These are phyloP conservation scores for Chelonus formosanus DNA, from an alignment of 2,888 invertebrate species.

Conservation along the genomic window DNA sequence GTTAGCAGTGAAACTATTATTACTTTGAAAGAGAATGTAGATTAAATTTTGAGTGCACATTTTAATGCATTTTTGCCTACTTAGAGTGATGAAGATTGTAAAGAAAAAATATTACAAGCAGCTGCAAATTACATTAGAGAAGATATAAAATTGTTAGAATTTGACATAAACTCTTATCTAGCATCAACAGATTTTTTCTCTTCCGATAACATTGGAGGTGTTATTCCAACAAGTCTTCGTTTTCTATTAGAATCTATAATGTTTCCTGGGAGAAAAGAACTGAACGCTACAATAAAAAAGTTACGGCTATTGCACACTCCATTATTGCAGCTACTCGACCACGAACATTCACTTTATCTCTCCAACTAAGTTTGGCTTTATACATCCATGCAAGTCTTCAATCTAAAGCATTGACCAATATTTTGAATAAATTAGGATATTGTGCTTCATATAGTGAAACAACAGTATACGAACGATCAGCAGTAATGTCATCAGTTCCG, in stretches of 20 bases:
- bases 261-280: conserved; percentile 1
- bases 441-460: conserved; percentile 21
- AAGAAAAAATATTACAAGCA: conserved; percentile 2
- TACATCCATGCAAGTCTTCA: conserved; percentile 25
- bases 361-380: conserved; percentile 13
- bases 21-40: too few relatives aligned
- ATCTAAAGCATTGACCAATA: conserved; percentile 14
- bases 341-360: conserved; percentile 8
- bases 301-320: conserved; percentile 5
- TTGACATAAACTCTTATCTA: conserved; percentile 1
- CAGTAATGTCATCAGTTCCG: not conserved
- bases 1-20: too few relatives aligned
- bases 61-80: too few relatives aligned
- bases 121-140: conserved; percentile 18
- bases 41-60: too few relatives aligned
- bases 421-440: conserved; percentile 17
- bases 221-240: conserved; percentile 4
- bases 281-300: conserved; percentile 9
- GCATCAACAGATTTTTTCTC: conserved; percentile 16
- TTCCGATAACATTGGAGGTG: conserved; percentile 1
- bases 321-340: conserved; percentile 24
- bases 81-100: conserved; percentile 12
- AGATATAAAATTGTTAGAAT: not conserved
- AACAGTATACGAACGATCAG: conserved; percentile 16
- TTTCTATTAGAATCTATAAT: not conserved